Evolutionary conservation across 92 coral and sea anemone genomes (phyloP).

Genomic region (Actinernus sp.): DNA sequence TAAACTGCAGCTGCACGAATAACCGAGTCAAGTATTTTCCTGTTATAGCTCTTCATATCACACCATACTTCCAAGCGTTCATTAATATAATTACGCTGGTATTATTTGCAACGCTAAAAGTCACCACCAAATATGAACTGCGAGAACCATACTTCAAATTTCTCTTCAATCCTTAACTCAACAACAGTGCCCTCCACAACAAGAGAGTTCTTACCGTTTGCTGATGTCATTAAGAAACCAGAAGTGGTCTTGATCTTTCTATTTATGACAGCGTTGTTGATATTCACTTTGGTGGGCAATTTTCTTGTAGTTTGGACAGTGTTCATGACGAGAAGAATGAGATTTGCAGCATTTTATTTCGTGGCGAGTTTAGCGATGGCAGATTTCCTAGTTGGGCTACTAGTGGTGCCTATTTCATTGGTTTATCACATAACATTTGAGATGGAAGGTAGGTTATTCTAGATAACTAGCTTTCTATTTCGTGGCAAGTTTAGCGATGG

Average conservation of each 20-base stretch:
- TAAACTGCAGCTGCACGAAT: too few relatives aligned
- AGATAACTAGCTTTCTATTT: too few relatives aligned
- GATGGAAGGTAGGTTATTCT: constrained; percentile 35
- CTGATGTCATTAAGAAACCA: constrained; percentile 21
- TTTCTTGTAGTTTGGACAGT: constrained; percentile 57
- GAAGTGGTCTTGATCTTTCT: constrained; percentile 10
- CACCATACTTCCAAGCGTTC: too few relatives aligned
- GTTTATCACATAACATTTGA: constrained; percentile 32
- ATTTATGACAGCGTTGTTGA: constrained; percentile 23
- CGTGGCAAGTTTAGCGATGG: too few relatives aligned
- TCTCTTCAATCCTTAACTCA: too few relatives aligned
- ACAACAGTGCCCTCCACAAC: too few relatives aligned
- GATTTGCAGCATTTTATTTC: constrained; percentile 64
- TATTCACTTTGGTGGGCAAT: constrained; percentile 45
- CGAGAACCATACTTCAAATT: too few relatives aligned
- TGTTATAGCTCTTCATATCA: too few relatives aligned
- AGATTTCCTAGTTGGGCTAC: constrained; percentile 14
- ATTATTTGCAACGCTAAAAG: too few relatives aligned
- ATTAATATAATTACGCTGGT: too few relatives aligned
- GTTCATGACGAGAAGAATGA: constrained; percentile 30
- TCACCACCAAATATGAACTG: too few relatives aligned
- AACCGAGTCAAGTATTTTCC: too few relatives aligned
- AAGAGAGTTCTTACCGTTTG: neutral
- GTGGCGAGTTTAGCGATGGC: constrained; percentile 61
- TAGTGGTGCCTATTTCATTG: constrained; percentile 33